These are phyloP conservation scores for Meleagris gallopavo DNA, from an alignment of 2,113 vertebrate species.

Conservation along the genomic window DNA sequence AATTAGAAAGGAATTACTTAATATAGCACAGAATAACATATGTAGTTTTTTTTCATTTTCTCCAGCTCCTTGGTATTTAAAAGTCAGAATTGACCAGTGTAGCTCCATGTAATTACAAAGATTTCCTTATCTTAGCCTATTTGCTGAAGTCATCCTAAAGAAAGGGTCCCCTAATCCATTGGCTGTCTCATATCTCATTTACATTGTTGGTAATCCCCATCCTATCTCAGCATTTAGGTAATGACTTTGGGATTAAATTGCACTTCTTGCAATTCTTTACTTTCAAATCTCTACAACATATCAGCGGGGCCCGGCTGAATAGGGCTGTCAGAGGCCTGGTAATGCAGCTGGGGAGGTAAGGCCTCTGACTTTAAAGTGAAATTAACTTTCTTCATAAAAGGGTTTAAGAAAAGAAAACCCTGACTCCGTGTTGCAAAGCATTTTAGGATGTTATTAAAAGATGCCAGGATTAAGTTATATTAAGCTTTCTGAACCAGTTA, in stretches of 20 bases:
- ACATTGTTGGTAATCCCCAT: slow-evolving; percentile 83
- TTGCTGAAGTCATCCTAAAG: slow-evolving; percentile 84
- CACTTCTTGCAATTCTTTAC: slow-evolving; percentile 84
- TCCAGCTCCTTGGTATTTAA: slow-evolving; percentile 80
- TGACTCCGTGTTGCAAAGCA: not conserved
- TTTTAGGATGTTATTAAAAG: slow-evolving; percentile 27
- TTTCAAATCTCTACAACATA: slow-evolving; percentile 76
- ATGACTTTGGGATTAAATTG: slow-evolving; percentile 84
- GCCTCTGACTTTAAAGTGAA: slow-evolving; percentile 45
- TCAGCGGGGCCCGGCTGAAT: slow-evolving; percentile 69
- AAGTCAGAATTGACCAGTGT: slow-evolving; percentile 88
- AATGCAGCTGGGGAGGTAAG: slow-evolving; percentile 36
- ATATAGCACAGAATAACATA: slow-evolving; percentile 80
- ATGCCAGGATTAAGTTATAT: slow-evolving; percentile 56
- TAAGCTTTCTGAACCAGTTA: slow-evolving; percentile 35
- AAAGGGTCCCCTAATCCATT: slow-evolving; percentile 79
- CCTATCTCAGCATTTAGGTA: slow-evolving; percentile 83
- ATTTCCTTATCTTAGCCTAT: slow-evolving; percentile 89
- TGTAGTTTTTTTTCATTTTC: slow-evolving; percentile 76
- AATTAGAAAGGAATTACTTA: slow-evolving; percentile 81
- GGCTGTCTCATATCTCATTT: slow-evolving; percentile 86
- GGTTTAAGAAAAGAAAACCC: slow-evolving; percentile 62
- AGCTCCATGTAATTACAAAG: slow-evolving; percentile 90
- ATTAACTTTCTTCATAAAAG: slow-evolving; percentile 69
- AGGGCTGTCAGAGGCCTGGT: slow-evolving; percentile 64